phyloP scores from a whole-genome alignment of 1,140 invertebrate genomes.

The Magallana gigas region DNA sequence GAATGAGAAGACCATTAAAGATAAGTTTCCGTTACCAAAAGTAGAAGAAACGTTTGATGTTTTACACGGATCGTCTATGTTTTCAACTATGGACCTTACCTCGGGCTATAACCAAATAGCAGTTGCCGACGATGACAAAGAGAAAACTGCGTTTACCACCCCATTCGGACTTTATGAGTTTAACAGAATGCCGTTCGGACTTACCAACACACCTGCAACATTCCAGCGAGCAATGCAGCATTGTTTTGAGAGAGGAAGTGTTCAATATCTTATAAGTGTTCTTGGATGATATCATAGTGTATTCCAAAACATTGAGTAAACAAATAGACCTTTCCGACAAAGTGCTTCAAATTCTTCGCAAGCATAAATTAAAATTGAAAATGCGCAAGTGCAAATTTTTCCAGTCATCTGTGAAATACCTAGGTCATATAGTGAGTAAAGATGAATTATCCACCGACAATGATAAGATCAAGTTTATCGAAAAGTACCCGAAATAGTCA shows the following conservation, averaged over 20 bases:
- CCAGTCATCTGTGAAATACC: too few species aligned
- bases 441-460: too few species aligned
- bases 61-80: constrained; percentile 76
- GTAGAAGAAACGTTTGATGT: constrained; percentile 79
- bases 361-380: neutral
- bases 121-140: constrained; percentile 68
- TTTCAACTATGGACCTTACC: constrained; percentile 78
- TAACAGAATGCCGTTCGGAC: too few species aligned
- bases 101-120: constrained; percentile 75
- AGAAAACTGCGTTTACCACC: constrained; percentile 71
- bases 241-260: neutral
- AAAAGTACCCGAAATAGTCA: too few species aligned
- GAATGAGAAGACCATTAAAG: neutral
- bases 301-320: too few species aligned
- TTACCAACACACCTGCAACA: too few species aligned
- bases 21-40: constrained; percentile 78
- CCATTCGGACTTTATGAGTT: constrained; percentile 5
- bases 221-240: too few species aligned
- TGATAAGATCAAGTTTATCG: too few species aligned
- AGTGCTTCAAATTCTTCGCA: neutral
- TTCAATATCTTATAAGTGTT: neutral
- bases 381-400: neutral
- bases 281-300: neutral
- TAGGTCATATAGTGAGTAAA: too few species aligned
- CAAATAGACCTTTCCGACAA: neutral